A percentile compares a stretch with the other conserved stretches of the same genome.
phyloP scores from a whole-genome alignment of 2,797 vertebrate species.

The Podarcis siculus region DNA sequence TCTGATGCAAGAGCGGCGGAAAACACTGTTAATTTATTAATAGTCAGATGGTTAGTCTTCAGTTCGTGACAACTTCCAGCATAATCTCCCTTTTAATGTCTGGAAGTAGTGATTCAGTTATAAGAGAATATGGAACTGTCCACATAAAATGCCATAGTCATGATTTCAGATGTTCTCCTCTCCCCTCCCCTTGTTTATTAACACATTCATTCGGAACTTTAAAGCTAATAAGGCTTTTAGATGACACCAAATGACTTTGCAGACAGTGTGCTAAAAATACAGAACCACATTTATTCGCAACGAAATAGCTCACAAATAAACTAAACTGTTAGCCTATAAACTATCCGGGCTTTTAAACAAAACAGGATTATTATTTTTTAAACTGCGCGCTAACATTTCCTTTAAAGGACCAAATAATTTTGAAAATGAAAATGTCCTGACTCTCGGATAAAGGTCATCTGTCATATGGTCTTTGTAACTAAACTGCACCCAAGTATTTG shows the following conservation, averaged over 20 bases:
- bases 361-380: slow-evolving; percentile 33
- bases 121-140: slow-evolving; percentile 48
- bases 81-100: slow-evolving; percentile 9
- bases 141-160: slow-evolving; percentile 43
- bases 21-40: slow-evolving; percentile 34
- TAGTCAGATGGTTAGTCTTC: slow-evolving; percentile 45
- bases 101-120: slow-evolving; percentile 51
- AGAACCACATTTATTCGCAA: slow-evolving; percentile 25
- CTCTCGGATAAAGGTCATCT: slow-evolving; percentile 64
- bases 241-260: slow-evolving; percentile 33
- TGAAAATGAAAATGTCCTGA: slow-evolving; percentile 60
- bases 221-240: slow-evolving; percentile 34
- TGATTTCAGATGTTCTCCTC: slow-evolving; percentile 42
- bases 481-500: slow-evolving; percentile 39
- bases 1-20: slow-evolving; percentile 37
- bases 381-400: slow-evolving; percentile 50
- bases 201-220: not conserved
- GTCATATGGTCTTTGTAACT: slow-evolving; percentile 45
- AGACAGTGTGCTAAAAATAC: slow-evolving; percentile 33
- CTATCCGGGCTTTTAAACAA: slow-evolving; percentile 13
- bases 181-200: slow-evolving; percentile 26
- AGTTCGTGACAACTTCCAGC: slow-evolving; percentile 36
- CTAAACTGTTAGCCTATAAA: slow-evolving; percentile 17
- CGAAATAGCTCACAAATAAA: slow-evolving; percentile 31
- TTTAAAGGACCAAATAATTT: slow-evolving; percentile 59